Evolutionary conservation across 2,797 vertebrate genomes (phyloP).

Genomic region (Sebastes iracundus): DNA sequence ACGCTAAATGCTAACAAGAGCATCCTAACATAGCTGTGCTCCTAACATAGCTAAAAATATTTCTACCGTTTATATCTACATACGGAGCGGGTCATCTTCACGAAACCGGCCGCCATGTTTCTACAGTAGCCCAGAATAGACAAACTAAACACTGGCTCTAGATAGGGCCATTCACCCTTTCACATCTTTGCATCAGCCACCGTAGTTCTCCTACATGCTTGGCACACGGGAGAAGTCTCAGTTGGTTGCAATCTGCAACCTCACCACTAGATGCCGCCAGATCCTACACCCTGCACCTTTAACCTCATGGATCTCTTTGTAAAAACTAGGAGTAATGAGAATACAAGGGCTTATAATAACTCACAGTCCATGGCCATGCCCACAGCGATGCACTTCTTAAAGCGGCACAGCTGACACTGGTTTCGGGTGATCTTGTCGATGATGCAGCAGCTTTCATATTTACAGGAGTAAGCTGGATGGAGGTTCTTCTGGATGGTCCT

Average conservation of each 20-base stretch:
- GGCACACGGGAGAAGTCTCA: too few relatives aligned
- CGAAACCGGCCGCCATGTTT: too few relatives aligned
- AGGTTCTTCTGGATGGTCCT: constrained; percentile 99
- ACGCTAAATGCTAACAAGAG: background rate
- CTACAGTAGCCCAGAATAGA: too few relatives aligned
- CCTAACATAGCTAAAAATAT: background rate
- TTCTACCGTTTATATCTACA: too few relatives aligned
- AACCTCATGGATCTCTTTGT: background rate
- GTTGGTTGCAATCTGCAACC: too few relatives aligned
- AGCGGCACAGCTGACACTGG: constrained; percentile 98
- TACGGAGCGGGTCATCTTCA: too few relatives aligned
- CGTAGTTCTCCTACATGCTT: too few relatives aligned
- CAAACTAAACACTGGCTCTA: too few relatives aligned
- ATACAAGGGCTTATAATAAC: constrained; percentile 47
- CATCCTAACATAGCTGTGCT: background rate
- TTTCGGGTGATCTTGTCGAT: constrained; percentile 99
- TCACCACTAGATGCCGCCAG: too few relatives aligned
- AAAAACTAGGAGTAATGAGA: background rate
- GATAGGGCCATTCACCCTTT: too few relatives aligned
- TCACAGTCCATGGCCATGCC: constrained; percentile 99
- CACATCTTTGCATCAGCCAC: too few relatives aligned
- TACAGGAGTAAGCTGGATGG: constrained; percentile 96
- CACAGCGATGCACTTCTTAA: constrained; percentile 96
- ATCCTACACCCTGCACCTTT: background rate
- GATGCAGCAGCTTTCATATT: constrained; percentile 96